These are phyloP conservation scores for Poecilia latipinna DNA, from an alignment of 2,113 vertebrate genomes.

Conservation along the genomic window DNA sequence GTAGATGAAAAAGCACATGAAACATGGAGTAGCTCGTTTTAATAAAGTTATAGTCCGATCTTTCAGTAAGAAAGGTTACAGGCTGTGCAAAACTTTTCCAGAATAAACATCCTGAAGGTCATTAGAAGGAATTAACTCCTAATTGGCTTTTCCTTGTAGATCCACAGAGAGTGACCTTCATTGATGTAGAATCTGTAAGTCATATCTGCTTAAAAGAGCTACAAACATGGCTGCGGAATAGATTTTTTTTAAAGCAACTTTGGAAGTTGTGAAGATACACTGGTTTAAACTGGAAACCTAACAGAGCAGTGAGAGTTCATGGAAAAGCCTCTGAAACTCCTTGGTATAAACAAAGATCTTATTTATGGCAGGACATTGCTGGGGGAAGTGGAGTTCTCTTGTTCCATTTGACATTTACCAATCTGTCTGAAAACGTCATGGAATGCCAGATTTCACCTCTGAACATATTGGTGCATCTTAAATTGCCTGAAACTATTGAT, in stretches of 20 bases:
- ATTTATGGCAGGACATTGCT: constrained; percentile 60
- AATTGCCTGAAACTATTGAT: constrained; percentile 67
- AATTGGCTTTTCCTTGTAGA: neutral
- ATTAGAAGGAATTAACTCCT: neutral
- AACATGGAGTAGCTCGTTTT: neutral
- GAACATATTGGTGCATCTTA: constrained; percentile 65
- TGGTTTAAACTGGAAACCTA: constrained; percentile 27
- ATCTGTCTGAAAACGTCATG: constrained; percentile 77
- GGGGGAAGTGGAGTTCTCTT: constrained; percentile 58
- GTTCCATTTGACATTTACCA: constrained; percentile 79
- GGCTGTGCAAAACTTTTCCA: neutral
- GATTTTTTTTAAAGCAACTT: neutral
- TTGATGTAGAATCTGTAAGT: neutral
- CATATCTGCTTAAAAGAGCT: neutral
- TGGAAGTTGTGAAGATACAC: constrained; percentile 28
- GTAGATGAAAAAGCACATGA: too few species aligned
- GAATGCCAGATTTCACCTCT: constrained; percentile 77
- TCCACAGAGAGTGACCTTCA: neutral
- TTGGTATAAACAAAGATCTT: constrained; percentile 58
- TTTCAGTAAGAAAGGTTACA: neutral
- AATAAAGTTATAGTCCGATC: neutral
- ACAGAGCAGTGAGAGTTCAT: constrained; percentile 37
- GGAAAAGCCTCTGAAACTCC: constrained; percentile 57
- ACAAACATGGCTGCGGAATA: neutral
- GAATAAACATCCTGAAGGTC: neutral